Conservation (phyloP, 2,888 invertebrate genomes). For the Eupithecia insigniata region DNA sequence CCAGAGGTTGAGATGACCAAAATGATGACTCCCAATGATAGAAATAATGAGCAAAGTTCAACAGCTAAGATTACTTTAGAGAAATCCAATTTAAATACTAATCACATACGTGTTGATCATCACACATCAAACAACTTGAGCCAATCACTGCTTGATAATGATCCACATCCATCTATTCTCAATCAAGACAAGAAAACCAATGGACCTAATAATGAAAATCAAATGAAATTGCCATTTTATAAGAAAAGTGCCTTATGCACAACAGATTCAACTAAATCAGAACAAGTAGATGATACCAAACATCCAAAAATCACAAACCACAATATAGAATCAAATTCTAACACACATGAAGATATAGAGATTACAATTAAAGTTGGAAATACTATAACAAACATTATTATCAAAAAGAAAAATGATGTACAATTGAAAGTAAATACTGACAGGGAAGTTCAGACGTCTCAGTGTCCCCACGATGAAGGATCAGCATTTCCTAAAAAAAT, state of each 20-base stretch:
- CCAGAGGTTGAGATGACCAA: slow-evolving; percentile 28
- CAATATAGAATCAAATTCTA: slow-evolving; percentile 45
- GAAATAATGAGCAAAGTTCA: slow-evolving; percentile 18
- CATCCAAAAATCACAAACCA: slow-evolving; percentile 44
- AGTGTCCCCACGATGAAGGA: slow-evolving; percentile 45
- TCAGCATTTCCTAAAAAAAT: slow-evolving; percentile 26
- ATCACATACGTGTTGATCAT: slow-evolving; percentile 9
- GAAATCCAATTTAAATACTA: slow-evolving; percentile 12
- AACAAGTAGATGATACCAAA: slow-evolving; percentile 35
- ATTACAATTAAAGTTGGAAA: slow-evolving; percentile 74
- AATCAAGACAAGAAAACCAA: slow-evolving; percentile 9
- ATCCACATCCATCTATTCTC: slow-evolving; percentile 4
- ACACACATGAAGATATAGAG: slow-evolving; percentile 66
- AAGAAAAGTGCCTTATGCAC: slow-evolving; percentile 58
- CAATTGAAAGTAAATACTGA: slow-evolving; percentile 69
- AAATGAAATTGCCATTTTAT: slow-evolving; percentile 59
- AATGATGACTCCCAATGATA: slow-evolving; percentile 29
- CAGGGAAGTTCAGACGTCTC: slow-evolving; percentile 68
- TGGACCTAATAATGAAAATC: slow-evolving; percentile 8
- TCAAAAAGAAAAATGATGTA: slow-evolving; percentile 69
- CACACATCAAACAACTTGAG: slow-evolving; percentile 14
- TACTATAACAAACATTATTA: slow-evolving; percentile 69
- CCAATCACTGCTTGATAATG: slow-evolving; percentile 23
- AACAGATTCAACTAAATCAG: slow-evolving; percentile 24
- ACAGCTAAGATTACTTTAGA: slow-evolving; percentile 6